Percentiles rank a stretch among this genome's conserved stretches.
Conservation (phyloP, 1,140 invertebrate genomes). For the Bursaphelenchus mucronatus region DNA sequence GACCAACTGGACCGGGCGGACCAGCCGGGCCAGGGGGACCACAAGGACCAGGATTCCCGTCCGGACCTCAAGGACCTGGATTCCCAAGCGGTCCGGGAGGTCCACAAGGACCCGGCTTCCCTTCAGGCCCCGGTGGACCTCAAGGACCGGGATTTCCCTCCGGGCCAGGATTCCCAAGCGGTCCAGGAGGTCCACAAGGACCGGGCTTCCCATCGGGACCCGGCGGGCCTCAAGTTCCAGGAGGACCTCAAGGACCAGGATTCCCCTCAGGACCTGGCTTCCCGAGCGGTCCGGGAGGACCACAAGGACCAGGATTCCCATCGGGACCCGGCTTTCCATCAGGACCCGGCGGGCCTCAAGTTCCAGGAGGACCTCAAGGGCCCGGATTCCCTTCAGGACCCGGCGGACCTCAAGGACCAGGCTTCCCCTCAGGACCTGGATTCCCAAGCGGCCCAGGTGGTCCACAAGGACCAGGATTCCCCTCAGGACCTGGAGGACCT, state of each 20-base stretch:
- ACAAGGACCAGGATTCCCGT: not conserved
- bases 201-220: constrained; percentile 19
- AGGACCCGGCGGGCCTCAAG: constrained; percentile 12
- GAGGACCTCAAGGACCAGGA: constrained; percentile 12
- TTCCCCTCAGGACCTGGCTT: constrained; percentile 9
- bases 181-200: constrained; percentile 17
- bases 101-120: not conserved
- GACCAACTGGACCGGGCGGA: constrained; percentile 5
- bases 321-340: constrained; percentile 21
- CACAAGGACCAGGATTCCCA: constrained; percentile 12
- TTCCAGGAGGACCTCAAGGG: constrained; percentile 16
- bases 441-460: no score
- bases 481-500: constrained; percentile 14
- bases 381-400: constrained; percentile 16
- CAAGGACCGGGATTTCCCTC: constrained; percentile 5
- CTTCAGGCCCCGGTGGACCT: not conserved
- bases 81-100: not conserved
- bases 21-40: constrained; percentile 13
- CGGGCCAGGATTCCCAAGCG: no score
- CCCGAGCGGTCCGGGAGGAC: constrained; percentile 13
- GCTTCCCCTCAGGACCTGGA: not conserved
- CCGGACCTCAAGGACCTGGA: constrained; percentile 1
- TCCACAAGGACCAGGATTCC: constrained; percentile 14
- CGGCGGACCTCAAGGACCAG: no score
- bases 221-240: constrained; percentile 15